phyloP scores from a whole-genome alignment of 2,797 vertebrate species.

The Rachycentron canadum region DNA sequence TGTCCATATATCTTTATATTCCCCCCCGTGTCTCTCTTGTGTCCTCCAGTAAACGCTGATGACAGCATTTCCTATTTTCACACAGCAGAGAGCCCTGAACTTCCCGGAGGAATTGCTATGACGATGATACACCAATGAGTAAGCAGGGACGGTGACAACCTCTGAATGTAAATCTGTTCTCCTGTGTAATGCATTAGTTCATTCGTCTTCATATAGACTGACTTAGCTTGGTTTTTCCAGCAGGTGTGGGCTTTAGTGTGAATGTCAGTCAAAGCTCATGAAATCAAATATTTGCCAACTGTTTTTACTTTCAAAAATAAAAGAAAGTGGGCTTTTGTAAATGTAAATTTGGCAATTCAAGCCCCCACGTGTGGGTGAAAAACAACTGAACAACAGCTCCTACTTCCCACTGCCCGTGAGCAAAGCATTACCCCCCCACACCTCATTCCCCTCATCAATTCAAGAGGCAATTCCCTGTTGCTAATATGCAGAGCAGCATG shows the following conservation, averaged over 20 bases:
- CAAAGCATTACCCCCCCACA: constrained; percentile 17
- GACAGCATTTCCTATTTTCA: constrained; percentile 73
- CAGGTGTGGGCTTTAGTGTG: neutral
- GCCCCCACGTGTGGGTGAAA: neutral
- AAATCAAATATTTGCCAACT: neutral
- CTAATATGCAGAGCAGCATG: constrained; percentile 23
- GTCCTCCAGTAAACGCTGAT: constrained; percentile 67
- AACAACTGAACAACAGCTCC: too few relatives aligned
- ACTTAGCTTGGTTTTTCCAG: neutral
- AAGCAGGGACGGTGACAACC: constrained; percentile 55
- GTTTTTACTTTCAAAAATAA: neutral
- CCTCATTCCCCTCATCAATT: constrained; percentile 23
- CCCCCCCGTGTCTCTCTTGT: constrained; percentile 4
- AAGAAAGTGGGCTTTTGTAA: neutral
- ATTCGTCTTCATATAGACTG: constrained; percentile 22
- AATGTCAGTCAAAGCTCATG: neutral
- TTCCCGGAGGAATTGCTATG: constrained; percentile 57
- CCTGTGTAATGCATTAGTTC: constrained; percentile 8
- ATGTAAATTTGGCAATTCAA: constrained; percentile 14
- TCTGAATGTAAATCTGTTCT: constrained; percentile 60
- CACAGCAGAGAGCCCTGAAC: constrained; percentile 44
- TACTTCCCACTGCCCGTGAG: constrained; percentile 15
- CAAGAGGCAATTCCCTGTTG: constrained; percentile 14
- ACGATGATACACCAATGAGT: constrained; percentile 69
- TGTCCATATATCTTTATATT: neutral